These are phyloP conservation scores for Macrotis lagotis DNA, from an alignment of 2,113 vertebrate species.

Conservation along the genomic window DNA sequence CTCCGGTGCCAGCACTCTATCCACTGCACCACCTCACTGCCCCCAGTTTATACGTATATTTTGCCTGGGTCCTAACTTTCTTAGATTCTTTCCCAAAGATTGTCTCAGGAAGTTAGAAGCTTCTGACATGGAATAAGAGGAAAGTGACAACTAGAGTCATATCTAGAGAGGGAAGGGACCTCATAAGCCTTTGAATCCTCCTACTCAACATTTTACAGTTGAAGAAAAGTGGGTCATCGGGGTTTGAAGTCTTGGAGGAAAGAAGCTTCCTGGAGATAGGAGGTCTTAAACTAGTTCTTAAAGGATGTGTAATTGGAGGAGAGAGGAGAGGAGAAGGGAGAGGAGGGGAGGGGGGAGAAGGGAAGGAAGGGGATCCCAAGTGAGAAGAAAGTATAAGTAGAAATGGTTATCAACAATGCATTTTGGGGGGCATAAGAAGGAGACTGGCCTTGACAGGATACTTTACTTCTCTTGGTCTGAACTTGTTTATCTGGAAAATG, in stretches of 20 bases:
- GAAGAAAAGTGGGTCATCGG: not conserved
- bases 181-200: not conserved
- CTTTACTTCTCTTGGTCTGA: not conserved
- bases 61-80: not conserved
- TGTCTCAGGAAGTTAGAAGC: slow-evolving; percentile 3
- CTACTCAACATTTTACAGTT: not conserved
- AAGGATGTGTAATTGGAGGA: not conserved
- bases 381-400: not conserved
- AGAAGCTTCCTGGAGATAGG: not conserved
- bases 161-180: not conserved
- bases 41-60: not conserved
- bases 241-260: not conserved
- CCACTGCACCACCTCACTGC: no score
- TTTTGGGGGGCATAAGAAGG: not conserved
- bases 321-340: no score
- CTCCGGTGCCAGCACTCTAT: no score
- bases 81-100: not conserved
- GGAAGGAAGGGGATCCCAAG: no score
- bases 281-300: not conserved
- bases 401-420: not conserved
- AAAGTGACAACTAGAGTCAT: not conserved
- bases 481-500: not conserved
- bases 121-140: not conserved
- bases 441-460: not conserved
- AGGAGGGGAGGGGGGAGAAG: no score